Evolutionary conservation across 2,113 vertebrate species (phyloP), one percentile per base, ranked within the genome.

Genomic region (Camelus bactrianus): DNA sequence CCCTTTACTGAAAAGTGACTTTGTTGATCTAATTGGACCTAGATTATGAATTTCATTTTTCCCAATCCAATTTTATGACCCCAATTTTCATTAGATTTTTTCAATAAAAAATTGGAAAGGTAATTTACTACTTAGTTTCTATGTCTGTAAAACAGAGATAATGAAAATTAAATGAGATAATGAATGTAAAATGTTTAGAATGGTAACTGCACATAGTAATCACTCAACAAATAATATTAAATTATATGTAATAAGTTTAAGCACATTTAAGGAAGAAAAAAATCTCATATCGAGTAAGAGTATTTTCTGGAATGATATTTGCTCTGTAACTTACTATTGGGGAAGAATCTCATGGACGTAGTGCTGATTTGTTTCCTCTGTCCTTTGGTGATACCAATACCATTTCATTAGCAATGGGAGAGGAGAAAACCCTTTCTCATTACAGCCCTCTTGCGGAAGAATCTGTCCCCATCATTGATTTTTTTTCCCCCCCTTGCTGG

Each of bases 91-190:
- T 60, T 69, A 19, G 65, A 83, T 56, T 72, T 79, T 85, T 67
- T 80, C 9, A 46, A 13, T 89, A n/a, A 70, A 92, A 86, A 42
- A 24, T 54, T 97, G 10, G 38, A 52, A 89, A 64, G 32, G 6
- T 54, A 46, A 62, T 94, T 75, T 58, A 38, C 6, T 52, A 73
- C 15, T 38, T 4, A 79, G 15, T 64, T 96, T 92, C 14, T 26
- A 54, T 92, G 26, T 35, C 32, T 92, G 2, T 95, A 62, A 97
- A 94, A 48, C 10, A 73, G 67, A 94, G 28, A 75, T 35, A 77
- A 91, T 91, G 19, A 83, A 90, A 84, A 65, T 92, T 80, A 84
- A 93, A 35, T 79, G 38, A 85, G 19, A 35, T 67, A 22, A 75
- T 54, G 22, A 54, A 67, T 69, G 17, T 70, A 69, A 82, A 93